Conservation (phyloP, 2,888 invertebrate species). For the Thalpophila matura region DNA sequence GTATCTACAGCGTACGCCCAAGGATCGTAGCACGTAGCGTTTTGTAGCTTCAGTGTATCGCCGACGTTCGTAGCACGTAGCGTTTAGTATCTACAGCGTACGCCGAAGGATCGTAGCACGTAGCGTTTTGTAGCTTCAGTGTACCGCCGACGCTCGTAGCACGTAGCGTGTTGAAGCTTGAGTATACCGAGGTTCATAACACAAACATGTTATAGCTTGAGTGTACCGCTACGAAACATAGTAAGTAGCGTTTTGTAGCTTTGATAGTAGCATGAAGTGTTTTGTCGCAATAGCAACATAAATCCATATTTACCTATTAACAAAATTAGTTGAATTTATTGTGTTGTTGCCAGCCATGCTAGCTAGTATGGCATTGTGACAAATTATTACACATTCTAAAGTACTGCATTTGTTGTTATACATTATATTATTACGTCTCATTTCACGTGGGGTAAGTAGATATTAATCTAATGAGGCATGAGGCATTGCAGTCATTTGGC, state of each 20-base stretch:
- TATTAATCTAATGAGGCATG: background rate
- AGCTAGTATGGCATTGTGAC: slow-evolving; percentile 22
- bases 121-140: background rate
- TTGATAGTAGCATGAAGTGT: background rate
- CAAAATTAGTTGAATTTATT: slow-evolving; percentile 29
- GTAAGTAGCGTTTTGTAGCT: background rate
- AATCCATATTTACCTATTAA: slow-evolving; percentile 14
- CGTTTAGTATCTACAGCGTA: background rate
- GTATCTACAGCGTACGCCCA: background rate
- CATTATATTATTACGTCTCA: slow-evolving; percentile 17
- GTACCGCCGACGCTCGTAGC: background rate
- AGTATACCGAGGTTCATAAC: too few species aligned
- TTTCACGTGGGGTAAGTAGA: background rate
- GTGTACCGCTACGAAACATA: background rate
- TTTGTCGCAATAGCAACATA: background rate
- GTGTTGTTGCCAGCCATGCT: slow-evolving; percentile 29
- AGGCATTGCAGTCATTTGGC: slow-evolving; percentile 8
- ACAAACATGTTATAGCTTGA: background rate
- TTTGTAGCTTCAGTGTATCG: background rate
- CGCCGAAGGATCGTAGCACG: background rate
- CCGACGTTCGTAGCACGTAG: background rate
- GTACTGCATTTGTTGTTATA: slow-evolving; percentile 19
- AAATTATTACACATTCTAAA: slow-evolving; percentile 42
- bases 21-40: background rate
- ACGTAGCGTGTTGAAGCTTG: background rate